phyloP scores from a whole-genome alignment of 2,797 vertebrate species.

The Danio albolineatus region DNA sequence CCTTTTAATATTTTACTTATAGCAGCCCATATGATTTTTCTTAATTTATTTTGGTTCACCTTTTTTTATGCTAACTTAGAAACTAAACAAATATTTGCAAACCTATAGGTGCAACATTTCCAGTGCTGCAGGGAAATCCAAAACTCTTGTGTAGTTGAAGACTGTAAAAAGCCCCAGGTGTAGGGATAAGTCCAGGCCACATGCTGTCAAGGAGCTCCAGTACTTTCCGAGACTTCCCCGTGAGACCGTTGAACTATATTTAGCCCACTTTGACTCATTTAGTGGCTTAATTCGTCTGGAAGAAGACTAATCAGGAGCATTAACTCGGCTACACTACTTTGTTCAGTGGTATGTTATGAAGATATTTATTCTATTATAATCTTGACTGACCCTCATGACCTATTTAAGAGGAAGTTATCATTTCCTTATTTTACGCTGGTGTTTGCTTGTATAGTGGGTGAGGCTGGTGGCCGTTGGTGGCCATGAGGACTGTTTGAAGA shows the following conservation, averaged over 20 bases:
- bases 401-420: background rate
- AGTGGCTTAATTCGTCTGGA: conserved; percentile 24
- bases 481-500: conserved; percentile 5
- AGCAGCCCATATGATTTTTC: background rate
- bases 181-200: conserved; percentile 43
- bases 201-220: conserved; percentile 50
- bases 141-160: background rate
- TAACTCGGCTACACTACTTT: conserved; percentile 2
- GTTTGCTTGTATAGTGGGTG: background rate
- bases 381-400: conserved; percentile 8
- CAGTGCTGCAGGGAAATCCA: conserved; percentile 33
- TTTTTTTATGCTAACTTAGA: background rate
- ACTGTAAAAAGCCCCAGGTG: conserved; percentile 25
- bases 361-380: background rate
- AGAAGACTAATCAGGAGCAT: conserved; percentile 13
- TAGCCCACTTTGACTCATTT: conserved; percentile 54
- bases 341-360: conserved; percentile 4
- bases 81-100: background rate
- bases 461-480: conserved; percentile 37
- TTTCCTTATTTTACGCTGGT: background rate
- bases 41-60: no score
- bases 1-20: background rate
- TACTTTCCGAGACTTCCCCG: conserved; percentile 55
- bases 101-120: background rate
- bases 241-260: conserved; percentile 48